These are phyloP conservation scores for Heliconius ismenius DNA, from an alignment of 2,888 invertebrate genomes.

Conservation along the genomic window DNA sequence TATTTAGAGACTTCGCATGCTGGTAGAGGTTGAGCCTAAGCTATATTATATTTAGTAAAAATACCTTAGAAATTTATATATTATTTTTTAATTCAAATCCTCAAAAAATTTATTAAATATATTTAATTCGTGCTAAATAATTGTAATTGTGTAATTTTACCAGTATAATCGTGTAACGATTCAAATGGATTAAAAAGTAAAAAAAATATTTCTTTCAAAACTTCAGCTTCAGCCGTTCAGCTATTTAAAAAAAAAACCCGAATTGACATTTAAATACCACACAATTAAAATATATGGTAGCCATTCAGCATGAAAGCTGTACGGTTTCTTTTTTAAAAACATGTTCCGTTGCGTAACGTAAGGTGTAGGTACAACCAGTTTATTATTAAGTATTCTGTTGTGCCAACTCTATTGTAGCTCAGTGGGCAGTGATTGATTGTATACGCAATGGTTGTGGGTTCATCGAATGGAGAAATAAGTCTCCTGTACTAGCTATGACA, in stretches of 20 bases:
- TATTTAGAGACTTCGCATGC: neutral
- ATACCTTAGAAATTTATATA: no score
- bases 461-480: neutral
- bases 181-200: no score
- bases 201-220: neutral
- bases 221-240: neutral
- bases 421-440: neutral
- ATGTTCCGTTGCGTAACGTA: conserved; percentile 60
- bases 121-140: no score
- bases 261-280: conserved; percentile 31
- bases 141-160: no score
- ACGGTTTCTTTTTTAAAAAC: conserved; percentile 65
- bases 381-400: conserved; percentile 50
- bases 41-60: no score
- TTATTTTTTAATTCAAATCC: no score
- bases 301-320: conserved; percentile 57
- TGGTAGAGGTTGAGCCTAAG: neutral
- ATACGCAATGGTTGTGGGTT: neutral
- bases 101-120: no score
- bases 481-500: neutral
- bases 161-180: no score
- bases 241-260: neutral
- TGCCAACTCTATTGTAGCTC: conserved; percentile 45
- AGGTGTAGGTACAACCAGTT: conserved; percentile 53
- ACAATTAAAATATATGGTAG: conserved; percentile 43